Base-by-base conservation (phyloP, 2,797 vertebrate species). In the Benthosema pterotum region DNA sequence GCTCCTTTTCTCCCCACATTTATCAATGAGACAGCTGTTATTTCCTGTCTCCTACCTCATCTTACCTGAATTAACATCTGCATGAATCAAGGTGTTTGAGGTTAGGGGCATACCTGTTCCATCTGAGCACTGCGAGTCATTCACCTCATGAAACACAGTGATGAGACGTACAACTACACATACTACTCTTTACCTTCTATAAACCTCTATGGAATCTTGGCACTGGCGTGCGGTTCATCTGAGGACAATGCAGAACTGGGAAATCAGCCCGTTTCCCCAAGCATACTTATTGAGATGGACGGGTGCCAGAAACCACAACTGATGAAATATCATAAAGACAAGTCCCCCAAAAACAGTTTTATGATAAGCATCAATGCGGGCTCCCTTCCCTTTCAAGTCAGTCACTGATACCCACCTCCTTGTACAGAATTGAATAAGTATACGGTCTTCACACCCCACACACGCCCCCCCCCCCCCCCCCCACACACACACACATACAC, bases 181-280 rank as follows among this genome's bases (percentile, higher is more conserved):
- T 72, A 73, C 73, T 75, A 73, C 73, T 75, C 82, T 80, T n/a
- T 89, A 88, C 83, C 88, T 90, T 88, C 77, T 80, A 69, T 89
- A 89, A 92, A 90, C 86, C 72, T 85, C 65, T 82, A 80, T 60
- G 83, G 84, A 77, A 84, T 88, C 82, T 87, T 92, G 91, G 91
- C 90, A 91, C 83, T n/a, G 9, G 38, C 4, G 50, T 13, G 43
- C 15, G 83, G 92, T 92, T 93, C 91, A 89, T 80, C 73, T 71
- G 82, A 89, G 92, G 92, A 93, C 91, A 90, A 83, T 72, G 72
- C 78, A 80, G 87, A 87, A 86, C 88, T 88, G 85, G 85, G 88
- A 91, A 88, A 88, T 83, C 70, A 85, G 77, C 72, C 74, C 70
- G 62, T 54, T 82, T 80, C 75, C 77, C 78, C 75, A 77, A 74